Base-by-base conservation (phyloP, 1,140 invertebrate species). In the Drosophila burlai region DNA sequence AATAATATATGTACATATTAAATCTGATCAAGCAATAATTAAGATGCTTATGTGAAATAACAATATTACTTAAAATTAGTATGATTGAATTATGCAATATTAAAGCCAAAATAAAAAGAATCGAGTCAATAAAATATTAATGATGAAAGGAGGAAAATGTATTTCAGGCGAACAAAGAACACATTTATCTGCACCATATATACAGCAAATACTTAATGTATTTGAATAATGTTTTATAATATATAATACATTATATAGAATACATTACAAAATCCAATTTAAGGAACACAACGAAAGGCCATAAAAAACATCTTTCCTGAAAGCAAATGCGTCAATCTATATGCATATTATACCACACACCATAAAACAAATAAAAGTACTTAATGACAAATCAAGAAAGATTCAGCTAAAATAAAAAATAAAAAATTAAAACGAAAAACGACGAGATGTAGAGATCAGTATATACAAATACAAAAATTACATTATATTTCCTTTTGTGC, bases 301-400 rank as follows among this genome's bases (percentile, higher is more conserved):
- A 65, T 47, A 47, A 54, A 50, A 57, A 80, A 63, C 68, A 71
- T 87, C 76, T 85, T 52, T 50, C 66, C 76, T 71, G 73, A 65
- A 68, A 57, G 74, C 65, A 89, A 87, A 89, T 87, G 81, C 84
- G 77, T 78, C 83, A 87, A 87, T 80, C 66, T 80, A 45, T 76
- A 80, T 83, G 75, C 65, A 78, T 31, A 69, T 71, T 71, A 78
- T 71, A 47, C 60, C 76, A 58, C 64, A 68, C 54, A 66, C 47
- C 58, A 80, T 67, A 52, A 73, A 46, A 82, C 54, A 75, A 78
- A 75, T 75, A 73, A 68, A 75, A 69, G 76, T 80, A 69, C 63
- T 69, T 83, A 80, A 82, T 66, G 66, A 66, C 59, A 79, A 58
- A 76, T 66, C 66, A 83, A 73, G 58, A 72, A 77, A 76, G 74